Percentiles rank a stretch among this genome's conserved stretches.
phyloP scores from a whole-genome alignment of 2,797 vertebrate genomes.

The Coccyzus lansbergi region DNA sequence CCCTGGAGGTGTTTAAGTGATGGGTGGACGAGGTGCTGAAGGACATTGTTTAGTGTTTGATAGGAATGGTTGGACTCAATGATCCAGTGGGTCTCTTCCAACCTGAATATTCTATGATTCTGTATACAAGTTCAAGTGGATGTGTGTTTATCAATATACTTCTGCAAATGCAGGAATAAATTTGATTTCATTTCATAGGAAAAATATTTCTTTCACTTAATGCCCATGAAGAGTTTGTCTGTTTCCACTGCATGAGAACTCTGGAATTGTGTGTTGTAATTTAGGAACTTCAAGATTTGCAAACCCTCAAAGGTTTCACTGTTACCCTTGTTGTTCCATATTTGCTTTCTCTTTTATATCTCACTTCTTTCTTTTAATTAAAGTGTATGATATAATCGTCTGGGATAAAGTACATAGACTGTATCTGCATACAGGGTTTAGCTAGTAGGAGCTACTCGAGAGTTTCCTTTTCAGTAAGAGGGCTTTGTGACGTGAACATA shows the following conservation, averaged over 20 bases:
- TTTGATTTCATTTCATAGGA: neutral
- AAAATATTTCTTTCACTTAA: neutral
- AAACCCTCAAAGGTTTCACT: neutral
- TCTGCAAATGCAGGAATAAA: neutral
- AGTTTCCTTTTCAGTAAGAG: slow-evolving; percentile 44
- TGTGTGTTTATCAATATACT: neutral
- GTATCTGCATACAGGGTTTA: neutral
- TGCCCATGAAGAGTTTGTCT: neutral
- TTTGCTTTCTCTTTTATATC: neutral
- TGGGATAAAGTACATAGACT: neutral
- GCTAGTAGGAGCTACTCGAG: slow-evolving; percentile 25
- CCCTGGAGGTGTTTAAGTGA: too few species aligned
- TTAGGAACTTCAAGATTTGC: neutral
- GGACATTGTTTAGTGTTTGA: too few species aligned
- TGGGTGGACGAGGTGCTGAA: too few species aligned
- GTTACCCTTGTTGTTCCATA: neutral
- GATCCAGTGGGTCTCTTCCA: too few species aligned
- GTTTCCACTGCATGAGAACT: neutral
- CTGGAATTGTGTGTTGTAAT: neutral
- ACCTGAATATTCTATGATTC: too few species aligned
- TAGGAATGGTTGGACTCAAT: too few species aligned
- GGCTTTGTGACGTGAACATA: slow-evolving; percentile 30
- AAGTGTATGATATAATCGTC: neutral
- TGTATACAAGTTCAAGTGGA: neutral
- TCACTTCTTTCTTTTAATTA: neutral